These are phyloP conservation scores for Bilobella aurantiaca DNA, from an alignment of 1,140 invertebrate species.

Conservation along the genomic window DNA sequence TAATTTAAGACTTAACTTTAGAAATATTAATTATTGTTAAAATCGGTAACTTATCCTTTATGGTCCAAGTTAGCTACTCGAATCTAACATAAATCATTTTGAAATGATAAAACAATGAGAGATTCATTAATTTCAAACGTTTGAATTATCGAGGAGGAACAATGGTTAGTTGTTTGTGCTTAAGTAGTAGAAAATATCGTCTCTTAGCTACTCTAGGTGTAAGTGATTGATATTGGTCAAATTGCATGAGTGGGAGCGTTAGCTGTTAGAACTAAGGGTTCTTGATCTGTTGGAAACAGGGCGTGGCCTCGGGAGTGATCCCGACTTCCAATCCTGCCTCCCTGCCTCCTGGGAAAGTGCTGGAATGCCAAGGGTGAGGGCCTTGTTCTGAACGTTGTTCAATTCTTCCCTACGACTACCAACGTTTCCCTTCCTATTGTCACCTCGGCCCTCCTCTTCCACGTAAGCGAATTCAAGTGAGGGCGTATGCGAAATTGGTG, in stretches of 20 bases:
- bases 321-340: not conserved
- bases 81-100: no score
- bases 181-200: no score
- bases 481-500: conserved; percentile 9
- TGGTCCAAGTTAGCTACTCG: no score
- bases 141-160: no score
- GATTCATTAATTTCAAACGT: no score
- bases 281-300: not conserved
- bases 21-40: no score
- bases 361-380: not conserved
- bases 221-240: not conserved
- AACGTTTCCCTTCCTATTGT: not conserved
- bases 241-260: not conserved
- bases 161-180: no score
- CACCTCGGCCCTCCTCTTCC: not conserved
- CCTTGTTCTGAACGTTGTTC: not conserved
- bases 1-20: no score
- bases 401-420: not conserved
- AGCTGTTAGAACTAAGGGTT: not conserved
- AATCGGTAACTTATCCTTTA: no score
- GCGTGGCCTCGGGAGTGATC: not conserved
- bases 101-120: no score
- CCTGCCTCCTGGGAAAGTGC: not conserved
- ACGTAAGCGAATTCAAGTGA: not conserved
- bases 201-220: no score